Conservation (phyloP, 2,113 vertebrate species). For the Elephantulus edwardii region DNA sequence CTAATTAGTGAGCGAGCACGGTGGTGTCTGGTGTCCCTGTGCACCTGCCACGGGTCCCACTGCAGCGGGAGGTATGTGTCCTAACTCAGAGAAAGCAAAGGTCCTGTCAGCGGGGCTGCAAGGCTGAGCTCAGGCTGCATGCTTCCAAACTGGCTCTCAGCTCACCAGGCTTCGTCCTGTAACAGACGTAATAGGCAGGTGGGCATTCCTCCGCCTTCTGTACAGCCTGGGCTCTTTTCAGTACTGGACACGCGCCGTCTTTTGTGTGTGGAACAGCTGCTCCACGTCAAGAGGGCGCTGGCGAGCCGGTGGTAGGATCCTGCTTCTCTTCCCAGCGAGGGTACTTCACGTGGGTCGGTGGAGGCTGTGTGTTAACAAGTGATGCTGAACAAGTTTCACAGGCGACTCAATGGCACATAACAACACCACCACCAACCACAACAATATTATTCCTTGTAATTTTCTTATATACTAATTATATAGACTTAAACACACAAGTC, state of each 20-base stretch:
- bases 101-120: too few species aligned
- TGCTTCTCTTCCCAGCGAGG: too few species aligned
- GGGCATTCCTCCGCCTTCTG: not conserved
- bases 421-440: too few species aligned
- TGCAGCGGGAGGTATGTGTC: not conserved
- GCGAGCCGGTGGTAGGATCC: too few species aligned
- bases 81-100: not conserved
- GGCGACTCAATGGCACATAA: too few species aligned
- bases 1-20: not conserved
- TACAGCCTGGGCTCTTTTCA: not conserved
- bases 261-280: not conserved
- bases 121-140: not conserved
- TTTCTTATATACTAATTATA: too few species aligned
- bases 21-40: not conserved
- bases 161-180: not conserved
- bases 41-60: not conserved
- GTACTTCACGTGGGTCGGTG: too few species aligned
- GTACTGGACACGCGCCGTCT: not conserved
- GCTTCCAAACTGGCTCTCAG: not conserved
- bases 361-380: too few species aligned
- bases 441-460: too few species aligned
- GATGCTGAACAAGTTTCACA: too few species aligned
- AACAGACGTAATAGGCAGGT: not conserved
- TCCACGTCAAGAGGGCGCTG: too few species aligned
- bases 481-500: too few species aligned